Evolutionary conservation across 2,797 vertebrate genomes (phyloP), one percentile per base, ranked within the genome.

Genomic region (Hyperoplus immaculatus): DNA sequence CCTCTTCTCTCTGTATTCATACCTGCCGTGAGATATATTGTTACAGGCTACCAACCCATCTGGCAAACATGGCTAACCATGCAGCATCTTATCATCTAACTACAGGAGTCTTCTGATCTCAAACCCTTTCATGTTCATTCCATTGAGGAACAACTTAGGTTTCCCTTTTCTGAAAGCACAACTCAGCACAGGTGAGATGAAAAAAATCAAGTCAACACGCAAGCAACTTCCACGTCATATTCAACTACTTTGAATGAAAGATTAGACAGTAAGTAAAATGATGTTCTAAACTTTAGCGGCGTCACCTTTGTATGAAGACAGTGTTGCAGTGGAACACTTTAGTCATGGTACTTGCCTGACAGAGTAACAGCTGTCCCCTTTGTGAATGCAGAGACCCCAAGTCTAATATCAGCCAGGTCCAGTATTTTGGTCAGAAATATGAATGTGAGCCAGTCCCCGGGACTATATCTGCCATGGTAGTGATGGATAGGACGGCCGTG

Each of bases 351-450:
- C 75, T 70, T 39, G 67, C 68, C 59, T 50, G 61, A 74, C 78
- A 80, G 83, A 83, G 71, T 65, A 78, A 57, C 84, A 89, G 88
- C 88, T 88, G 85, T 77, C 81, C 56, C 55, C 55, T 84, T 78
- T 83, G 77, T 78, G 72, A 66, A 71, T 14, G 58, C 43, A 39
- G 4, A 41, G 69, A 2, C 29, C 54, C 56, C 67, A 60, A 69
- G 66, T 78, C 50, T 75, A 72, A 62, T 58, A 87, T 88, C 87
- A 84, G 80, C 69, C 69, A 76, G 75, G 60, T 74, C 75, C 83
- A 55, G 77, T 84, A 79, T 87, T 85, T 69, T 82, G 65, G 75
- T 87, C 82, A 80, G 82, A 88, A 81, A 85, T 81, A 78, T 87
- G 74, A 84, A 76, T 39, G 80, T 55, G 82, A 88, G 67, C 69